Percentiles rank a stretch among this genome's conserved stretches.
Evolutionary conservation across 2,113 vertebrate species (phyloP).

Genomic region (Thymallus thymallus): DNA sequence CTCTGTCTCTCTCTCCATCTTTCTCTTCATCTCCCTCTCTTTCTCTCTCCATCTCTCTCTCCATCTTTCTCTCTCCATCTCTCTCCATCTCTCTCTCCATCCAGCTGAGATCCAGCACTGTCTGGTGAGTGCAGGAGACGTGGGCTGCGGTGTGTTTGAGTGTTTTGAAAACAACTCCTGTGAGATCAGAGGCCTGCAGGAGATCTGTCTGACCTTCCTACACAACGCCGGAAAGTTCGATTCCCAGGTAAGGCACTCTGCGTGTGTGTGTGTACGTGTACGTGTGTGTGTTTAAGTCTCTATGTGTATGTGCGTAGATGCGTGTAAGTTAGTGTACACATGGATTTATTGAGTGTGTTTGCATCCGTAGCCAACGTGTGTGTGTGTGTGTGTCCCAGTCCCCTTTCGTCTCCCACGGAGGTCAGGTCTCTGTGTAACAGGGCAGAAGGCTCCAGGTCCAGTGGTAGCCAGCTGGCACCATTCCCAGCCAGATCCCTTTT

Average conservation of each 20-base stretch:
- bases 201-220: slow-evolving; percentile 98
- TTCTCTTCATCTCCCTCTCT: slow-evolving; percentile 13
- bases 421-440: slow-evolving; percentile 37
- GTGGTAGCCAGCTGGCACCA: slow-evolving; percentile 55
- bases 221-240: slow-evolving; percentile 99
- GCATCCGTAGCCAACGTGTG: background rate
- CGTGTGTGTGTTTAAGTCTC: background rate
- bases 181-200: slow-evolving; percentile 95
- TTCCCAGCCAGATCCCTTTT: slow-evolving; percentile 60
- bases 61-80: slow-evolving; percentile 65
- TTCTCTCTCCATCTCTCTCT: too few species aligned
- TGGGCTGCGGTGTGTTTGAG: slow-evolving; percentile 98
- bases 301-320: slow-evolving; percentile 17
- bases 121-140: slow-evolving; percentile 93
- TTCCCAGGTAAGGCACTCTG: slow-evolving; percentile 86
- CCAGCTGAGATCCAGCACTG: slow-evolving; percentile 98
- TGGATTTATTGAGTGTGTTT: background rate
- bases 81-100: slow-evolving; percentile 64
- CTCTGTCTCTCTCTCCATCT: background rate
- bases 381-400: slow-evolving; percentile 6
- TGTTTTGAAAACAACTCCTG: slow-evolving; percentile 99
- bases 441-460: slow-evolving; percentile 43
- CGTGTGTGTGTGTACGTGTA: background rate
- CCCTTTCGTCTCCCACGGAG: slow-evolving; percentile 43
- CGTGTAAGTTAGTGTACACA: background rate